Percentiles rank a stretch among this genome's conserved stretches.
These are phyloP conservation scores for Pterois miles DNA, from an alignment of 2,797 vertebrate genomes.

Conservation along the genomic window DNA sequence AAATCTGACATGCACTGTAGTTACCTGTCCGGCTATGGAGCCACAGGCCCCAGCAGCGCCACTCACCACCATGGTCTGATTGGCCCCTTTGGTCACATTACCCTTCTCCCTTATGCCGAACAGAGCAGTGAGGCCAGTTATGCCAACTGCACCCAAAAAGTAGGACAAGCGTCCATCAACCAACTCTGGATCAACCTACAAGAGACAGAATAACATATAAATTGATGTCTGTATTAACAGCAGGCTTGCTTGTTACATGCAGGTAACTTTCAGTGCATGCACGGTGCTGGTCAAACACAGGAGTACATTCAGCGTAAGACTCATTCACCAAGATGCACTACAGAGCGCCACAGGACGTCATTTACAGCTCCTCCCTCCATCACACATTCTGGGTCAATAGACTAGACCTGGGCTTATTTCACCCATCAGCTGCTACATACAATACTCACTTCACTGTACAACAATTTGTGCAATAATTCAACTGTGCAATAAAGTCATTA, in stretches of 20 bases:
- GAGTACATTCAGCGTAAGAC: too few species aligned
- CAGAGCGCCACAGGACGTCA: too few species aligned
- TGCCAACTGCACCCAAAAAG: constrained; percentile 91
- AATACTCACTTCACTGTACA: too few species aligned
- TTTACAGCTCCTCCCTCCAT: too few species aligned
- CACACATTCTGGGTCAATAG: too few species aligned
- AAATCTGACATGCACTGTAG: background rate
- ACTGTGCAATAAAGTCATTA: too few species aligned
- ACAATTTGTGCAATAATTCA: too few species aligned
- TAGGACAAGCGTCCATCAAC: constrained; percentile 90
- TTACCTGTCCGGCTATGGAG: constrained; percentile 94
- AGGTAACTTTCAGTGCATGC: background rate
- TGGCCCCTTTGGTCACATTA: constrained; percentile 84
- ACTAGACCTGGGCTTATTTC: too few species aligned
- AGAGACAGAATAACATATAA: background rate
- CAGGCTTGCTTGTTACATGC: background rate
- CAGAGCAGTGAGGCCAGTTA: constrained; percentile 91
- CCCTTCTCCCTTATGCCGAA: constrained; percentile 93
- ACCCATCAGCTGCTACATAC: too few species aligned
- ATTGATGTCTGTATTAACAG: background rate
- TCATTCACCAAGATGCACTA: too few species aligned
- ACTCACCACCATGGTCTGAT: constrained; percentile 96
- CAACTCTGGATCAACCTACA: constrained; percentile 87
- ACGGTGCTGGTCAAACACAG: too few species aligned
- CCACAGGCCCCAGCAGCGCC: constrained; percentile 95